Conservation (phyloP, 2,797 vertebrate species). For the Eidolon dupreanum region DNA sequence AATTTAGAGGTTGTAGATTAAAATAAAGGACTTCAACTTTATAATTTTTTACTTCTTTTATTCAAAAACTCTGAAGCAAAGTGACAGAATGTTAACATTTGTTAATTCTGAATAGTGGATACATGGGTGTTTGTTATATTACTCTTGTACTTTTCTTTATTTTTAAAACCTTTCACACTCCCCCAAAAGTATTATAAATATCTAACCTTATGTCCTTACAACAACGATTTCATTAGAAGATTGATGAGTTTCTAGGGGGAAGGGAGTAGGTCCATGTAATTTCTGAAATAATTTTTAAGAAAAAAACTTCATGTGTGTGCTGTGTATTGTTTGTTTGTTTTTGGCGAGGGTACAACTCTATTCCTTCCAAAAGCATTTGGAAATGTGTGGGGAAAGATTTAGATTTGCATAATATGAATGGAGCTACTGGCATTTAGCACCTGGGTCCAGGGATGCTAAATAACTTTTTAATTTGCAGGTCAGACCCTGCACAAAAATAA, state of each 20-base stretch:
- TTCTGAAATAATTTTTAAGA: slow-evolving; percentile 42
- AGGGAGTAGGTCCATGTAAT: background rate
- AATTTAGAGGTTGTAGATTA: background rate
- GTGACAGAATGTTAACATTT: slow-evolving; percentile 54
- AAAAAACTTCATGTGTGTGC: background rate
- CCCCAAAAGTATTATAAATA: slow-evolving; percentile 37
- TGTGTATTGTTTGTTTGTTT: background rate
- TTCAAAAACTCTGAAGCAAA: slow-evolving; percentile 47
- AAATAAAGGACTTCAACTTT: background rate
- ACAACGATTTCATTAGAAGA: slow-evolving; percentile 1
- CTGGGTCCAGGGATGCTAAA: slow-evolving; percentile 3
- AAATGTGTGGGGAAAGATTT: background rate
- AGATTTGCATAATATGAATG: background rate
- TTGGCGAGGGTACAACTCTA: background rate
- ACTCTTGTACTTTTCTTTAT: slow-evolving; percentile 42
- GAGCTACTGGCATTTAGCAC: background rate
- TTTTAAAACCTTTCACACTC: slow-evolving; percentile 52
- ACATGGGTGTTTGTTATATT: slow-evolving; percentile 47
- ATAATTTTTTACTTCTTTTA: slow-evolving; percentile 32
- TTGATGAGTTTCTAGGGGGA: background rate
- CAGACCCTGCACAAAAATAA: background rate
- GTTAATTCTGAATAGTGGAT: slow-evolving; percentile 37
- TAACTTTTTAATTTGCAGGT: background rate
- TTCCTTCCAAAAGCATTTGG: slow-evolving; percentile 5
- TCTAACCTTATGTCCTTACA: slow-evolving; percentile 46